These are phyloP conservation scores for Brotogeris chrysoptera DNA, from an alignment of 2,797 vertebrate species.

Conservation along the genomic window DNA sequence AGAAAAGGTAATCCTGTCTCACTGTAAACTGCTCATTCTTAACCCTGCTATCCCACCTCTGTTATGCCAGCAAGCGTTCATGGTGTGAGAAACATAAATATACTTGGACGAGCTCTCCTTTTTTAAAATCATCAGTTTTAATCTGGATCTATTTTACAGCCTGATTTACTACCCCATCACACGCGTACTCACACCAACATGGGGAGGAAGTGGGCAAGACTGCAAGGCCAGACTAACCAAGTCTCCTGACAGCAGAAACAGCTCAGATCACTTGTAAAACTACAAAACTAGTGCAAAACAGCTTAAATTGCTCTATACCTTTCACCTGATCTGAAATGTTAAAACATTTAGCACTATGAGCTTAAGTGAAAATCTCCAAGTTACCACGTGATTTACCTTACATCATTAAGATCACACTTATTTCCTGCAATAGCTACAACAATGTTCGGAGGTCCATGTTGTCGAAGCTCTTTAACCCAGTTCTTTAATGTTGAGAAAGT, in stretches of 20 bases:
- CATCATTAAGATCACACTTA: slow-evolving; percentile 95
- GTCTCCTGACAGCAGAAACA: neutral
- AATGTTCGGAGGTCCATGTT: slow-evolving; percentile 96
- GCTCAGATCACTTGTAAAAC: neutral
- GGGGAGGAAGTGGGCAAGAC: neutral
- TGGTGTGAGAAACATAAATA: neutral
- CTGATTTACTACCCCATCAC: neutral
- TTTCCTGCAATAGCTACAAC: slow-evolving; percentile 97
- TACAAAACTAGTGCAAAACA: neutral
- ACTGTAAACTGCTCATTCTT: slow-evolving; percentile 43
- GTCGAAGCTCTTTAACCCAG: slow-evolving; percentile 97
- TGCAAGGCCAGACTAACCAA: neutral
- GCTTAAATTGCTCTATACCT: neutral
- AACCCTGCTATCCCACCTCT: neutral
- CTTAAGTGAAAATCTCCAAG: neutral
- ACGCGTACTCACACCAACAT: neutral
- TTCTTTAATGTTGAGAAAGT: slow-evolving; percentile 97
- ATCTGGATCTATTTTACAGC: neutral
- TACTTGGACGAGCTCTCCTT: neutral
- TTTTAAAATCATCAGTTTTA: neutral
- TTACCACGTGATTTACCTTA: slow-evolving; percentile 79
- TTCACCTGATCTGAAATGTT: neutral
- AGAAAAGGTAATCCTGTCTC: slow-evolving; percentile 38
- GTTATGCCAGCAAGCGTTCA: neutral
- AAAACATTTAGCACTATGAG: neutral